Conservation (phyloP, 1,140 invertebrate species). For the Trypoxylus dichotomus region DNA sequence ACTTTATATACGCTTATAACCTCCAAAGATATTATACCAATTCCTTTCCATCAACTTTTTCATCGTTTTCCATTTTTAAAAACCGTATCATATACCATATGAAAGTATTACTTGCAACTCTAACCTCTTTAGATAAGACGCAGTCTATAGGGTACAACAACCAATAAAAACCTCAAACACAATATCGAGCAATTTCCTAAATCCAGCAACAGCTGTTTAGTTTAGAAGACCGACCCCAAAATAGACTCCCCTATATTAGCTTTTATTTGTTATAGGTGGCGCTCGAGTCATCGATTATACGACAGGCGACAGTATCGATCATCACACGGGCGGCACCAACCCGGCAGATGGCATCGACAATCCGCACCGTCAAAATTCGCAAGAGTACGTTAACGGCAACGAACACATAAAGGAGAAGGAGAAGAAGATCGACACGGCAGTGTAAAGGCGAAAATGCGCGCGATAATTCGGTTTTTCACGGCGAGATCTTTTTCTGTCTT, state of each 20-base stretch:
- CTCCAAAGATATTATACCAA: too few relatives aligned
- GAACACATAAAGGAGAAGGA: slow-evolving; percentile 55
- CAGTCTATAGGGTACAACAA: too few relatives aligned
- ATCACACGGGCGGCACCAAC: slow-evolving; percentile 49
- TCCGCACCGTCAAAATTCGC: slow-evolving; percentile 59
- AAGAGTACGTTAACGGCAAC: slow-evolving; percentile 62
- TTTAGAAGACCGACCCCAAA: neutral
- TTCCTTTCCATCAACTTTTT: too few relatives aligned
- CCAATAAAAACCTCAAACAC: too few relatives aligned
- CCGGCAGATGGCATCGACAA: slow-evolving; percentile 56
- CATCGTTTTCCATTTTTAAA: too few relatives aligned
- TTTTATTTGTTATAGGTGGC: slow-evolving; percentile 59
- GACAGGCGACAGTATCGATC: slow-evolving; percentile 54
- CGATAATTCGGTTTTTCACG: neutral
- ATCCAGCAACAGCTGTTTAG: too few relatives aligned
- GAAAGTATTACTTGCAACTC: too few relatives aligned
- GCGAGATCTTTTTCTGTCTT: neutral
- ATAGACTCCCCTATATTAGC: slow-evolving; percentile 40
- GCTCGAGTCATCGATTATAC: slow-evolving; percentile 62
- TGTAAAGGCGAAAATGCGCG: slow-evolving; percentile 49
- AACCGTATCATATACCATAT: too few relatives aligned
- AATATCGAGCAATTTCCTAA: too few relatives aligned
- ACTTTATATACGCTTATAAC: too few relatives aligned
- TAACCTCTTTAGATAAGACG: too few relatives aligned
- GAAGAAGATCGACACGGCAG: slow-evolving; percentile 63